These are phyloP conservation scores for Trematomus bernacchii DNA, from an alignment of 2,797 vertebrate species.

Conservation along the genomic window DNA sequence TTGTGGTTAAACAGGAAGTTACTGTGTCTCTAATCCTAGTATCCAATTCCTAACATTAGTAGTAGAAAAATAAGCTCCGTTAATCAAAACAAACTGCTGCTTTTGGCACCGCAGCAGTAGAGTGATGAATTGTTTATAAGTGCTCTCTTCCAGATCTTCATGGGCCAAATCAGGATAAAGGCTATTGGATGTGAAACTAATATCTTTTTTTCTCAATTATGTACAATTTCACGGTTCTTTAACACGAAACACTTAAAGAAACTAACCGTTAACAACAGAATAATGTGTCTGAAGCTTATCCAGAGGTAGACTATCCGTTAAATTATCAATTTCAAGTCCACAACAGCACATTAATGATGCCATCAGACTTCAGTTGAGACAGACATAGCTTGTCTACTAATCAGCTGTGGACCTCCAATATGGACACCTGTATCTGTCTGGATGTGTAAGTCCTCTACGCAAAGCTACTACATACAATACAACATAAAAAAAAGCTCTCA, in stretches of 20 bases:
- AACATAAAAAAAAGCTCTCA: not conserved
- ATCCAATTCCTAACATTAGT: slow-evolving; percentile 21
- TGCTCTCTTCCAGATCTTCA: slow-evolving; percentile 23
- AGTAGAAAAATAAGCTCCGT: not conserved
- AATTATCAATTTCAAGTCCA: slow-evolving; percentile 5
- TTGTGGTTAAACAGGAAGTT: slow-evolving; percentile 41
- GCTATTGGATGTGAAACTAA: slow-evolving; percentile 9
- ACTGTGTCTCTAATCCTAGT: not conserved
- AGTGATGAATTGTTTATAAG: slow-evolving; percentile 16
- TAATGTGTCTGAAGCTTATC: not conserved
- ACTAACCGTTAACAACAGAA: not conserved
- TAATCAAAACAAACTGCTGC: slow-evolving; percentile 31
- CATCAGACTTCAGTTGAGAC: slow-evolving; percentile 1
- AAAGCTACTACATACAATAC: slow-evolving; percentile 12
- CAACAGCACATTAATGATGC: not conserved
- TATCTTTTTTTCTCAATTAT: slow-evolving; percentile 19
- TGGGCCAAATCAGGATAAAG: slow-evolving; percentile 8
- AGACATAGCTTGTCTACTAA: slow-evolving; percentile 3
- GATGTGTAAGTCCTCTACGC: slow-evolving; percentile 10
- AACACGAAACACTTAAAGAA: too few species aligned
- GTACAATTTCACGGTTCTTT: too few species aligned
- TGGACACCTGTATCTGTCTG: slow-evolving; percentile 16
- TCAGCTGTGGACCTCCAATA: slow-evolving; percentile 46
- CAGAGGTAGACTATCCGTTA: not conserved
- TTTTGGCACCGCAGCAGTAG: slow-evolving; percentile 21